Base-by-base conservation (phyloP, 2,797 vertebrate species). In the Toxotes lorentzi region DNA sequence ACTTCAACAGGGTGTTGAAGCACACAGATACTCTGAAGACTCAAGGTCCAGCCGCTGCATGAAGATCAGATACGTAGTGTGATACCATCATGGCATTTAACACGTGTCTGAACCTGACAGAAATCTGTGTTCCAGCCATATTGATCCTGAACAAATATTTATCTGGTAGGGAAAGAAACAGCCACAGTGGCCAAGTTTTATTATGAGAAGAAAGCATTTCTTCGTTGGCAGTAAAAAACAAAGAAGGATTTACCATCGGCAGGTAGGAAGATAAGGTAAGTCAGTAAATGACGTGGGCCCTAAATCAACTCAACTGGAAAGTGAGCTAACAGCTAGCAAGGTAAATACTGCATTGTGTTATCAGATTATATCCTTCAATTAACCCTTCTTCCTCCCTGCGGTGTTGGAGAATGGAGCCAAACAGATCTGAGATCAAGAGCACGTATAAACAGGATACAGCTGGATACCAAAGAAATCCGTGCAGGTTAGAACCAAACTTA, bases 391-490 rank as follows among this genome's bases (percentile, higher is more conserved):
- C 82, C 80, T 88, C 76, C 74, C 56, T 70, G 27, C 40, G 12
- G 53, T 38, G 76, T 48, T 58, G 38, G 19, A 30, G 45, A 78
- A 82, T 70, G 48, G 82, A 78, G 57, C 27, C 45, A 50, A 81
- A 59, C 43, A 48, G 30, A 34, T 48, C 12, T 34, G 53, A 66
- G 41, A 83, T 54, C 41, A 71, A 5, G 58, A 45, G 40, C 50
- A 4, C 23, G 69, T 70, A 70, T 73, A 60, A 91, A 91, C 91
- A 90, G 87, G 90, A 89, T 56, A 68, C 70, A 86, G 79, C 71
- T 83, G 82, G n/a, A 8, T 45, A 17, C 72, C 4, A 66, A 73
- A 78, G 65, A 83, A 54, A 59, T 67, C 38, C 38, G 19, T 16
- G 14, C 12, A 27, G 16, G 56, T 73, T 43, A 50, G 16, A 63